Evolutionary conservation across 2,113 vertebrate genomes (phyloP).

Genomic region (Percopsis transmontana): DNA sequence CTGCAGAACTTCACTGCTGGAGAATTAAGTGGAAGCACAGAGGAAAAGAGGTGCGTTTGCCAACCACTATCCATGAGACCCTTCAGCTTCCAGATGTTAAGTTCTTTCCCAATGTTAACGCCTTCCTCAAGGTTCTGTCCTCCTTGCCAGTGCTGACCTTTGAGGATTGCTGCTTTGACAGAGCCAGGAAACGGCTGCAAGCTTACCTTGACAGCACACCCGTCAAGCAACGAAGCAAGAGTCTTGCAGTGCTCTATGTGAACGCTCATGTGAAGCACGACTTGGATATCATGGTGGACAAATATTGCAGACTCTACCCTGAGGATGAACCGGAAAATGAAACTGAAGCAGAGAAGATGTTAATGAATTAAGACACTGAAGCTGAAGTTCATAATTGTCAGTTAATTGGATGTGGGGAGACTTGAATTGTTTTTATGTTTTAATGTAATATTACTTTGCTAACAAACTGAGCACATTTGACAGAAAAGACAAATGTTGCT

Average conservation of each 20-base stretch:
- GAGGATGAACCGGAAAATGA: conserved; percentile 76
- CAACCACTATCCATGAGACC: conserved; percentile 88
- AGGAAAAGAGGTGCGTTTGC: conserved; percentile 91
- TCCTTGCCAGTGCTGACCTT: conserved; percentile 86
- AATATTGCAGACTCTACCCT: conserved; percentile 86
- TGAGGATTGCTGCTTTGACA: conserved; percentile 75
- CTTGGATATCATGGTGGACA: conserved; percentile 93
- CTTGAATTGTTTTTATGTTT: neutral
- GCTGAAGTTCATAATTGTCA: neutral
- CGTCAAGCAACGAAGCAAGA: conserved; percentile 80
- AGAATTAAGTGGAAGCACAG: conserved; percentile 96
- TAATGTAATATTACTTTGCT: neutral
- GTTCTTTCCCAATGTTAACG: conserved; percentile 91
- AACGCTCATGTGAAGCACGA: conserved; percentile 90
- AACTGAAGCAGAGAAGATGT: conserved; percentile 10
- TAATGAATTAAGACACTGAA: neutral
- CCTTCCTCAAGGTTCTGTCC: conserved; percentile 86
- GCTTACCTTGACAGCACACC: conserved; percentile 81
- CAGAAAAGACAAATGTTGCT: neutral
- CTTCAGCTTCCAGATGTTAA: conserved; percentile 90
- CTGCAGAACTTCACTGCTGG: conserved; percentile 93
- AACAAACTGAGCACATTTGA: neutral
- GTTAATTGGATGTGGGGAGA: neutral
- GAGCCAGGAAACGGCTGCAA: conserved; percentile 80
- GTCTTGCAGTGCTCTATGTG: conserved; percentile 86